Base-by-base conservation (phyloP, 35 echinoderm and acorn worm species). In the Ophioderma brevispina region DNA sequence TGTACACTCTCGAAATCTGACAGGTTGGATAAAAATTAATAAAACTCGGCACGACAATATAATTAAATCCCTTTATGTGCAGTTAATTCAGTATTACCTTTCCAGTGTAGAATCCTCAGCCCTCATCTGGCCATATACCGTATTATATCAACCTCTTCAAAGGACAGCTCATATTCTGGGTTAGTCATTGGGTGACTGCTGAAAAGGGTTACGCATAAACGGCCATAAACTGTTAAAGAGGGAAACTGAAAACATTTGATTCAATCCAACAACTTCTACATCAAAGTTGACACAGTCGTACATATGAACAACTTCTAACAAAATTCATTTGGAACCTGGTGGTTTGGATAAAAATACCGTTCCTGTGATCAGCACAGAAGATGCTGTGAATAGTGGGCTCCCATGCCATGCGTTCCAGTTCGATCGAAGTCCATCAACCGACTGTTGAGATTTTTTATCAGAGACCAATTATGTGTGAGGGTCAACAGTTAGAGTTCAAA, bases 221-320 rank as follows among this genome's bases (percentile, higher is more conserved):
- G 19, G 97, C 97, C 86, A 99, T 99, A 76, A 99, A 99, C 97
- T 99, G 64, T 18, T n/a, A n/a, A n/a, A n/a, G n/a, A 88, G n/a
- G 18, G 31, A 75, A 40, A 41, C 39, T 40, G 36, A 79, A 82
- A 42, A 80, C 35, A 75, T 35, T 1, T n/a, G n/a, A n/a, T n/a
- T n/a, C 40, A 88, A 6, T 70, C 59, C 10, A 70, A 25, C 59
- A 70, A 6, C n/a, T 70, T 70, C 15, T 70, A 15, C 3, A 70
- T 70, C 6, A 70, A 70, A 70, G 5, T 46, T 46, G 17, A 46
- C 4, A 17, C 41, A n/a, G n/a, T n/a, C n/a, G n/a, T n/a, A n/a
- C n/a, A n/a, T n/a, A n/a, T n/a, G n/a, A n/a, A n/a, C n/a, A n/a
- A n/a, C n/a, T n/a, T 46, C 4, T 8, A 46, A 46, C 4, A 8